Evolutionary conservation across 2,113 vertebrate genomes (phyloP), one percentile per base, ranked within the genome.

Genomic region (Suncus etruscus): DNA sequence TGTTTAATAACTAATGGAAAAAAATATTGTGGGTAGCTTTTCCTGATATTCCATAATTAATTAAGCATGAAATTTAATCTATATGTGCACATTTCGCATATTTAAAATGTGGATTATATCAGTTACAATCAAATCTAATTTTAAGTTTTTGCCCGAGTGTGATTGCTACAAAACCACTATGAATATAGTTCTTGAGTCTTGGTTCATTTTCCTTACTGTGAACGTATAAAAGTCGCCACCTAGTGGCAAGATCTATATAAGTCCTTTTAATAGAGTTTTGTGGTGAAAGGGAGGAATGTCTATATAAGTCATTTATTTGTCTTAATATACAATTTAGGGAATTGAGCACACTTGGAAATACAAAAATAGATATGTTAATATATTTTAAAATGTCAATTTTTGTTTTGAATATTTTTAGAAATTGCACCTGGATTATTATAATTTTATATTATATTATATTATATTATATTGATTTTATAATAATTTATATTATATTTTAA

Each of bases 161-260:
- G 31, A 51, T 39, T 39, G 18, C 11, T 73, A 8, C 68, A 87
- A 80, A 84, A 20, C 6, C 54, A 16, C 29, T 15, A 24, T 6
- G n/a, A 78, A 48, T 10, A 16, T 65, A 79, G 11, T 87, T 90
- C 45, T 73, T 54, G 22, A 51, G 2, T 15, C 39, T 32, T 68
- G 11, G 2, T 5, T 6, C 29, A 2, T 54, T 12, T 89, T 63
- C 78, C 54, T 68, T 29, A n/a, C 66, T 31, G 74, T 75, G 63
- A 0, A 25, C 61, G 96, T 96, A 95, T 93, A 90, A 87, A 91
- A 0, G 83, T 8, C 70, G 97, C 97, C 98, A 96, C 91, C 98
- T 96, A 68, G 97, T 97, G 98, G 97, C 68, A 5, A 6, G 0
- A 39, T 39, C 39, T 39, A 1, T 0, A 1, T 15, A 29, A 93